phyloP scores from a whole-genome alignment of 1,140 invertebrate genomes.

The Mamestra configurata region DNA sequence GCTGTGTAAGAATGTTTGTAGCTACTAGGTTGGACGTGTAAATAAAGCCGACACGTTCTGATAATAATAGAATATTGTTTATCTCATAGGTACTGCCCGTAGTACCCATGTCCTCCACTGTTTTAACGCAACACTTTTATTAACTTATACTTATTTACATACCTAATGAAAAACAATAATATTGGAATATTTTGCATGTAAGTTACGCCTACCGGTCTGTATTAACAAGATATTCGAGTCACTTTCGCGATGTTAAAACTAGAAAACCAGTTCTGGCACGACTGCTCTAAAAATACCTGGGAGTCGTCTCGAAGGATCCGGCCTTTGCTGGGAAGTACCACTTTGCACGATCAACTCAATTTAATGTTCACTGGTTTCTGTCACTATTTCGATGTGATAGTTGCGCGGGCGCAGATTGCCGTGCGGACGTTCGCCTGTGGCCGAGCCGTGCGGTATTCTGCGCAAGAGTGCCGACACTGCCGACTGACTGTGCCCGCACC shows the following conservation, averaged over 20 bases:
- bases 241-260: slow-evolving; percentile 59
- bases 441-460: slow-evolving; percentile 61
- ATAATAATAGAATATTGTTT: slow-evolving; percentile 40
- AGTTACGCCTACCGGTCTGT: slow-evolving; percentile 14
- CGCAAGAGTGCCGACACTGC: slow-evolving; percentile 17
- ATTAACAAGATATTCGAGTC: slow-evolving; percentile 49
- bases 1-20: slow-evolving; percentile 9
- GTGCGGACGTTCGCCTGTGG: slow-evolving; percentile 37
- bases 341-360: slow-evolving; percentile 59
- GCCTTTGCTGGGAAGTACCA: slow-evolving; percentile 42
- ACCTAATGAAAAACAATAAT: background rate
- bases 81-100: background rate
- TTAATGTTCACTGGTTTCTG: slow-evolving; percentile 61
- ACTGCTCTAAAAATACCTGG: slow-evolving; percentile 69
- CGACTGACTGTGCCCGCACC: slow-evolving; percentile 10
- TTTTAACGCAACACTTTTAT: background rate
- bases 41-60: slow-evolving; percentile 35
- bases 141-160: background rate
- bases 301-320: slow-evolving; percentile 58
- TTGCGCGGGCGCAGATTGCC: slow-evolving; percentile 58
- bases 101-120: background rate
- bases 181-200: background rate
- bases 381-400: slow-evolving; percentile 58
- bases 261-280: slow-evolving; percentile 64
- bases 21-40: slow-evolving; percentile 10